phyloP scores from a whole-genome alignment of 2,113 vertebrate genomes.

The Erpornis zantholeuca region DNA sequence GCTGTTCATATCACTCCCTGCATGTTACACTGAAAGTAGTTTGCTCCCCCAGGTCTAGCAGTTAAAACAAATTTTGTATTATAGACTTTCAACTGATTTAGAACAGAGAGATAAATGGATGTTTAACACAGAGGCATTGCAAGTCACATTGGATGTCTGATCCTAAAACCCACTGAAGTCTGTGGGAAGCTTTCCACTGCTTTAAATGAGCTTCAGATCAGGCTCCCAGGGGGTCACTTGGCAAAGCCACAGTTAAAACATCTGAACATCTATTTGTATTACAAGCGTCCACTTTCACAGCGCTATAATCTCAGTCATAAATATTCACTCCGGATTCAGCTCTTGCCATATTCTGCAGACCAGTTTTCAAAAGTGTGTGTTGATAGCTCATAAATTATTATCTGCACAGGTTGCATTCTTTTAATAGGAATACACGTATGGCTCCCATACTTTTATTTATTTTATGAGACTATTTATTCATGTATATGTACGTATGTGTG shows the following conservation, averaged over 20 bases:
- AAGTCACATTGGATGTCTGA: not conserved
- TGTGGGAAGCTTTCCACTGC: not conserved
- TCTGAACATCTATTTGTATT: not conserved
- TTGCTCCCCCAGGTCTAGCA: not conserved
- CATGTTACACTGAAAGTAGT: not conserved
- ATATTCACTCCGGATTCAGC: not conserved
- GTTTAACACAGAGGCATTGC: not conserved
- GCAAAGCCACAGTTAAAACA: not conserved
- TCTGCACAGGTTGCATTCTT: not conserved
- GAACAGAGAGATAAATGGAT: constrained; percentile 22
- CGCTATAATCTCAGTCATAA: not conserved
- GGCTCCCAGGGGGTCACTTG: not conserved
- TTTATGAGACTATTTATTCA: not conserved
- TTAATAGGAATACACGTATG: not conserved
- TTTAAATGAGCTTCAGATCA: not conserved
- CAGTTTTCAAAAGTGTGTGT: not conserved
- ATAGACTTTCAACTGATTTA: constrained; percentile 10
- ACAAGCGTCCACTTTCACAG: not conserved
- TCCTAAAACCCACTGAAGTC: not conserved
- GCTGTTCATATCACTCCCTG: constrained; percentile 3
- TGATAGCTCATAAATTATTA: not conserved
- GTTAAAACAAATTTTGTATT: constrained; percentile 17
- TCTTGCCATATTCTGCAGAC: not conserved
- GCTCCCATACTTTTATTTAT: not conserved
- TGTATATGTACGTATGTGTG: not conserved